These are phyloP conservation scores for Cassiopea andromeda DNA, from an alignment of 30 jellyfish, hydroid and myxozoan genomes.

Conservation along the genomic window DNA sequence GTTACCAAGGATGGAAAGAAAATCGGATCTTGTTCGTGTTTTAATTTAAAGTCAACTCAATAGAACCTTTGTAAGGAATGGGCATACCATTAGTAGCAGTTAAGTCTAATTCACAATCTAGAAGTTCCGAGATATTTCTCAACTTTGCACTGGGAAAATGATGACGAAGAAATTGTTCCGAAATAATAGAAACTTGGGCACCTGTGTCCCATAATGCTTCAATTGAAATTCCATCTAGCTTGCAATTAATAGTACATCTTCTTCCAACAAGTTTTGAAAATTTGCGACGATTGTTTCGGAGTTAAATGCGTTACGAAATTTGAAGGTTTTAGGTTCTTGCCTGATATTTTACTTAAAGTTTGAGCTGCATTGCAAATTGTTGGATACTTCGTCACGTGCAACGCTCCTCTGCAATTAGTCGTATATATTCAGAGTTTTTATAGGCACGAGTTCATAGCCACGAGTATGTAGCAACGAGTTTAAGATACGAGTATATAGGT, in stretches of 20 bases:
- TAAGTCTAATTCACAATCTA: constrained; percentile 31
- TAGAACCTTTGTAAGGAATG: constrained; percentile 36
- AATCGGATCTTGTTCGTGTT: constrained; percentile 7
- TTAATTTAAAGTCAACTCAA: constrained; percentile 20
- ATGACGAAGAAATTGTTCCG: constrained; percentile 36
- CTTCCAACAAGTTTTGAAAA: constrained; percentile 51
- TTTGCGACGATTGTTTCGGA: constrained; percentile 45
- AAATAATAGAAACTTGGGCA: constrained; percentile 62
- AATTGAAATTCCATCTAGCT: background rate
- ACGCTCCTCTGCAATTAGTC: no score
- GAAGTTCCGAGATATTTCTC: constrained; percentile 7
- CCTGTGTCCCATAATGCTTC: constrained; percentile 60
- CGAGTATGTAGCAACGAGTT: no score
- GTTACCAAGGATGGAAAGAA: constrained; percentile 39
- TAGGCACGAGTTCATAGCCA: no score
- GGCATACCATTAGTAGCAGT: constrained; percentile 50
- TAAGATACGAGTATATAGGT: no score
- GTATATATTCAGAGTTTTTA: no score
- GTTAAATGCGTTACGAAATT: constrained; percentile 43
- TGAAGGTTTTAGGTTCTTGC: background rate
- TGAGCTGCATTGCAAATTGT: constrained; percentile 39
- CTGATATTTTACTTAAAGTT: constrained; percentile 20
- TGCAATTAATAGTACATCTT: constrained; percentile 33
- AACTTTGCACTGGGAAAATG: constrained; percentile 39
- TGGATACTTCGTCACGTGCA: no score